These are phyloP conservation scores for Rhodeus uyekii DNA, from an alignment of 2,797 vertebrate species.

Conservation along the genomic window DNA sequence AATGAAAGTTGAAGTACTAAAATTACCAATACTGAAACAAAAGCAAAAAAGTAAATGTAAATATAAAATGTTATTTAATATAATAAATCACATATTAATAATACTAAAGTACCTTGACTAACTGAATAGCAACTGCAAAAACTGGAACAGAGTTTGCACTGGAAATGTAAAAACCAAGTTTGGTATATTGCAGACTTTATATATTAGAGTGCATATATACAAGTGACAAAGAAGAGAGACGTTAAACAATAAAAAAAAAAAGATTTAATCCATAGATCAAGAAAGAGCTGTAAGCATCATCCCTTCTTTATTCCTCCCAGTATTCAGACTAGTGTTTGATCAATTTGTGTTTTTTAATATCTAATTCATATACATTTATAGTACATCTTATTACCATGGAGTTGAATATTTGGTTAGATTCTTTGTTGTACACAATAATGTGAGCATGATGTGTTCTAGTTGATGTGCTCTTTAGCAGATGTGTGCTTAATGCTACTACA, in stretches of 20 bases:
- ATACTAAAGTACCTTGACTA: background rate
- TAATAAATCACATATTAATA: background rate
- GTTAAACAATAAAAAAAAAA: background rate
- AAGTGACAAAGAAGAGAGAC: background rate
- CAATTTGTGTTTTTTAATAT: background rate
- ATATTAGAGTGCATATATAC: background rate
- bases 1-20: background rate
- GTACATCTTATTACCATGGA: background rate
- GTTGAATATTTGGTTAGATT: background rate
- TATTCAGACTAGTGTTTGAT: background rate
- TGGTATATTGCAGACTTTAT: background rate
- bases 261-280: slow-evolving; percentile 2
- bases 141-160: background rate
- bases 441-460: slow-evolving; percentile 1
- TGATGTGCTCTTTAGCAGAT: slow-evolving; percentile 7
- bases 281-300: background rate
- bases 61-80: background rate
- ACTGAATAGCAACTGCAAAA: background rate
- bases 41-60: background rate
- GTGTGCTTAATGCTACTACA: slow-evolving; percentile 60
- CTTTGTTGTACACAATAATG: background rate
- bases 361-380: background rate
- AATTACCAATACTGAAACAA: background rate
- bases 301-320: background rate
- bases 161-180: background rate